Evolutionary conservation across 2,113 vertebrate genomes (phyloP).

Genomic region (Cephalopholis sonnerati): DNA sequence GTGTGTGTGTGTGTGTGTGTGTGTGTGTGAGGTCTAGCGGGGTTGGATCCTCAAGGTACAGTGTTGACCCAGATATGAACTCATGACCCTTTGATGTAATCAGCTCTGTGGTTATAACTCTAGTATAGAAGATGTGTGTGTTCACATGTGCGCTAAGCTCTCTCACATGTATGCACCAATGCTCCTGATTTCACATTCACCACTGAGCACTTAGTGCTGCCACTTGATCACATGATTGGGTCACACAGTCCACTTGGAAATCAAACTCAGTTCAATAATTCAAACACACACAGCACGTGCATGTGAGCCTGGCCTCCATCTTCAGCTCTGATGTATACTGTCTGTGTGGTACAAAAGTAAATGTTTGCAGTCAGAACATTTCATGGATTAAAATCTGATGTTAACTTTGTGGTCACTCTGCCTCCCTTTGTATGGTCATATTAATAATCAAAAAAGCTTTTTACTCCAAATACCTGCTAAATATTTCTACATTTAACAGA

Average conservation of each 20-base stretch:
- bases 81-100: slow-evolving; percentile 19
- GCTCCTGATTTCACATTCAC: slow-evolving; percentile 48
- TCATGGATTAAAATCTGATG: not conserved
- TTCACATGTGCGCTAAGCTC: slow-evolving; percentile 41
- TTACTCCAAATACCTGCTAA: not conserved
- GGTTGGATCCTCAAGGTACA: slow-evolving; percentile 8
- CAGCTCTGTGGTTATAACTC: not conserved
- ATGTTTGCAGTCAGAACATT: not conserved
- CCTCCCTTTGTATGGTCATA: not conserved
- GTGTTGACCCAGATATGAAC: slow-evolving; percentile 13
- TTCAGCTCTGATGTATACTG: not conserved
- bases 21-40: not conserved
- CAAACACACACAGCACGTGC: not conserved
- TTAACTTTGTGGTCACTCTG: too few relatives aligned
- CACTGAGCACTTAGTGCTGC: slow-evolving; percentile 35
- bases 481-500: not conserved
- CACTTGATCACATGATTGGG: slow-evolving; percentile 54
- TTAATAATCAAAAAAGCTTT: not conserved
- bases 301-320: not conserved
- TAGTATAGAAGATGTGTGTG: not conserved
- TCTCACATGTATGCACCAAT: slow-evolving; percentile 52
- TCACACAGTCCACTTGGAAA: slow-evolving; percentile 39
- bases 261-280: slow-evolving; percentile 55
- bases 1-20: slow-evolving; percentile 13
- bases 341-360: not conserved